phyloP scores from a whole-genome alignment of 2,888 invertebrate genomes.

The Drosophila recens region DNA sequence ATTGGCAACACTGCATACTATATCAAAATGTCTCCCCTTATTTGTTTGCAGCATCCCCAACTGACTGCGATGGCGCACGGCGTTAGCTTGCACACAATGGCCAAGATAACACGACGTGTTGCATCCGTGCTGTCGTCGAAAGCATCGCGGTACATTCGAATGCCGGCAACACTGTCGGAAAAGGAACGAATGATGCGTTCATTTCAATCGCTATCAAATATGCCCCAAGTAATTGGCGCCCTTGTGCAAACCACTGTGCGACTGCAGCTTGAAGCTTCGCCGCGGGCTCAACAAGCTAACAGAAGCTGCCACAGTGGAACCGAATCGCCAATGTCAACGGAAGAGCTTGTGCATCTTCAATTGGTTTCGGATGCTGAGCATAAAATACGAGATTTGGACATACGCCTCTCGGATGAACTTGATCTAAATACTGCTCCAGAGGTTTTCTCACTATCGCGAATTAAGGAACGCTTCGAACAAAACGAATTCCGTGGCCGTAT shows the following conservation, averaged over 20 bases:
- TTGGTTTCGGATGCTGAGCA: slow-evolving; percentile 76
- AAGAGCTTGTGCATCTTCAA: slow-evolving; percentile 68
- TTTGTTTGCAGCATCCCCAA: slow-evolving; percentile 67
- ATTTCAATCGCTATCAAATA: slow-evolving; percentile 74
- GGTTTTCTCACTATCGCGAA: slow-evolving; percentile 71
- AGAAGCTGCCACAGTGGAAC: slow-evolving; percentile 16
- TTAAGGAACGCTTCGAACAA: slow-evolving; percentile 81
- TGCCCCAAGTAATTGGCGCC: slow-evolving; percentile 82
- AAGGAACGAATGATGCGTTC: slow-evolving; percentile 78
- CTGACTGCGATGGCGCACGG: slow-evolving; percentile 74
- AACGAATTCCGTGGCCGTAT: slow-evolving; percentile 82
- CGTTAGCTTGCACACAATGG: slow-evolving; percentile 69
- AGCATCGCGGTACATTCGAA: slow-evolving; percentile 80
- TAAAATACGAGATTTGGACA: slow-evolving; percentile 80
- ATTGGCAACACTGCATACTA: too few relatives aligned
- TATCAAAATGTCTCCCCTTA: background rate
- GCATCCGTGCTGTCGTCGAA: slow-evolving; percentile 77
- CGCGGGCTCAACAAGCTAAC: slow-evolving; percentile 18
- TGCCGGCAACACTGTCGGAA: slow-evolving; percentile 81
- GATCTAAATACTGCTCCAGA: slow-evolving; percentile 54
- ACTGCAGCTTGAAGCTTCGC: slow-evolving; percentile 50
- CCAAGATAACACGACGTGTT: slow-evolving; percentile 77
- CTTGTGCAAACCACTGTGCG: slow-evolving; percentile 67
- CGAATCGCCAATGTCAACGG: slow-evolving; percentile 19
- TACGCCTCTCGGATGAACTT: slow-evolving; percentile 54